These are phyloP conservation scores for Ephialtes manifestator DNA, from an alignment of 2,888 invertebrate species.

Conservation along the genomic window DNA sequence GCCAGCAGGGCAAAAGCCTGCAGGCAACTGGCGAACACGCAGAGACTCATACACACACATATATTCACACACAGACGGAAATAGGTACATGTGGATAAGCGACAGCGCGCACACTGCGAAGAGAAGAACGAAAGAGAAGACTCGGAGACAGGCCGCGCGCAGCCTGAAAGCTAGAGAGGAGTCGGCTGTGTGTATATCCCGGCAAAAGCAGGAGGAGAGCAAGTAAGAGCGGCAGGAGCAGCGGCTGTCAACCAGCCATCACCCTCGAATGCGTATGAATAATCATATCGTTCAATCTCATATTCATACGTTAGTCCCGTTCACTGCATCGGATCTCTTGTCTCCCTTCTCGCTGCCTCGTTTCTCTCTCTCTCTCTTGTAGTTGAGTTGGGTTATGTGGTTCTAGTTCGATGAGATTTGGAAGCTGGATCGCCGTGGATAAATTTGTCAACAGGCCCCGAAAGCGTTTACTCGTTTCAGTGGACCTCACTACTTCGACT, in stretches of 20 bases:
- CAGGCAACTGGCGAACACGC: constrained; percentile 57
- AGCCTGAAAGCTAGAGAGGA: constrained; percentile 39
- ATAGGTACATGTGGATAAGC: constrained; percentile 9
- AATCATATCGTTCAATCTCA: constrained; percentile 80
- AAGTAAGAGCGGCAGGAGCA: constrained; percentile 69
- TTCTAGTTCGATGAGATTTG: constrained; percentile 73
- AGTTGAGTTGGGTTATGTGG: constrained; percentile 32
- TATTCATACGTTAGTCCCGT: constrained; percentile 75
- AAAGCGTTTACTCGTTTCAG: constrained; percentile 61
- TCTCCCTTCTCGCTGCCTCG: constrained; percentile 37
- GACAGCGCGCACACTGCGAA: constrained; percentile 27
- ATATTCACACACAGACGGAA: constrained; percentile 23
- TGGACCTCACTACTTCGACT: constrained; percentile 67
- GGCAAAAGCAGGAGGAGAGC: constrained; percentile 66
- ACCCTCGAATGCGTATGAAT: constrained; percentile 80
- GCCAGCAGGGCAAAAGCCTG: constrained; percentile 52
- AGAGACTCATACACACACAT: constrained; percentile 41
- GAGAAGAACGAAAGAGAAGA: constrained; percentile 39
- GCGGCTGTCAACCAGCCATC: constrained; percentile 82
- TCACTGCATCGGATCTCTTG: constrained; percentile 36
- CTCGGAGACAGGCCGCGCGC: constrained; percentile 28
- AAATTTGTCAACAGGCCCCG: constrained; percentile 73
- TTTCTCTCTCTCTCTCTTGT: constrained; percentile 15
- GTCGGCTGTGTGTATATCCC: constrained; percentile 31
- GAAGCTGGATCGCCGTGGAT: constrained; percentile 43